Percentiles rank a stretch among this genome's conserved stretches.
Evolutionary conservation across 2,888 invertebrate species (phyloP).

Genomic region (Bugula neritina): DNA sequence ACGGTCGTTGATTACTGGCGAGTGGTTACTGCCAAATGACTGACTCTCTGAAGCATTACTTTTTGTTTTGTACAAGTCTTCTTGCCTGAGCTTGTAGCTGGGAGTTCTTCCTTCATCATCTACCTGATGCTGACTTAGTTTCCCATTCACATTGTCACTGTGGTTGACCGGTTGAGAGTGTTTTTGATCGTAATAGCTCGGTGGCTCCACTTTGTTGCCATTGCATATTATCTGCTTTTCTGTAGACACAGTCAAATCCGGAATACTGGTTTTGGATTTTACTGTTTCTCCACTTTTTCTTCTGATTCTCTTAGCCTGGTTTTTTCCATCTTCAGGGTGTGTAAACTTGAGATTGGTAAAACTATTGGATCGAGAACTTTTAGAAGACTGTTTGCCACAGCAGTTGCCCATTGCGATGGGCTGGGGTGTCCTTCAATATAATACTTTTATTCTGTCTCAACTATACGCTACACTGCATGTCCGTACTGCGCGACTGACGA

Average conservation of each 20-base stretch:
- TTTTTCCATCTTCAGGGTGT: neutral
- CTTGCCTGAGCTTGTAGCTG: neutral
- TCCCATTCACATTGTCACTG: neutral
- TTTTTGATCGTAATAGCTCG: neutral
- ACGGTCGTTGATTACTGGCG: neutral
- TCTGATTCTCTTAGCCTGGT: neutral
- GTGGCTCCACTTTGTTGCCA: neutral
- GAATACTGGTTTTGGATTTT: neutral
- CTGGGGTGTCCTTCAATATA: too few species aligned
- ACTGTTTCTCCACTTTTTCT: neutral
- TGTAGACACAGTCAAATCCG: neutral
- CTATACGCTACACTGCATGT: too few species aligned
- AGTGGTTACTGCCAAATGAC: neutral
- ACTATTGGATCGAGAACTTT: slow-evolving; percentile 23
- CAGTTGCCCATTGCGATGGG: slow-evolving; percentile 8
- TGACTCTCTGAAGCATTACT: neutral
- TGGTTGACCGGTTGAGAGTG: neutral
- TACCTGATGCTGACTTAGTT: neutral
- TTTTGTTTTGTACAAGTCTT: neutral
- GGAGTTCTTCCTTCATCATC: slow-evolving; percentile 1
- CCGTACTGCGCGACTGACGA: too few species aligned
- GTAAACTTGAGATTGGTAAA: slow-evolving; percentile 21
- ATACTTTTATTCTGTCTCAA: too few species aligned
- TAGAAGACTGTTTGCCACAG: slow-evolving; percentile 15
- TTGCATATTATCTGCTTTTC: neutral